A percentile compares a stretch with the other conserved stretches of the same genome.
Evolutionary conservation across 2,797 vertebrate genomes (phyloP).

Genomic region (Hydrolagus colliei): DNA sequence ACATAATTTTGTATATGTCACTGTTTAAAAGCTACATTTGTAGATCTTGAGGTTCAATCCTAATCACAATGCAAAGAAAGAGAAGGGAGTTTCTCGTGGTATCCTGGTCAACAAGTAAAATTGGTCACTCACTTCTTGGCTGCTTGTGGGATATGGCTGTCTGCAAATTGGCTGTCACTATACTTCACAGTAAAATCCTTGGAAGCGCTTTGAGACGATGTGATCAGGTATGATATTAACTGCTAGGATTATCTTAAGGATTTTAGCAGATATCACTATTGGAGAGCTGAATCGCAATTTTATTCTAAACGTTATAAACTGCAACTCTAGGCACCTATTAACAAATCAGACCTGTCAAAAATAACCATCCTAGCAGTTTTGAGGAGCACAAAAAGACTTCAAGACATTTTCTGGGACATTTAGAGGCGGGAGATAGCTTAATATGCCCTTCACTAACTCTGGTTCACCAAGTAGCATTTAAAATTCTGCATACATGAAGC

Average conservation of each 20-base stretch:
- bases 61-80: neutral
- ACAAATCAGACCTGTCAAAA: neutral
- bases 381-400: neutral
- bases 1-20: neutral
- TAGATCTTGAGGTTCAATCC: neutral
- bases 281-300: neutral
- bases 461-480: neutral
- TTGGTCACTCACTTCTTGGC: no score
- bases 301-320: neutral
- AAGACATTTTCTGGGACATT: neutral
- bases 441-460: no score
- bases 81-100: no score
- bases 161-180: no score
- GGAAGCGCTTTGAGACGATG: no score
- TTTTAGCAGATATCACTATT: neutral
- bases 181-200: no score
- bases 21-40: neutral
- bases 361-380: neutral
- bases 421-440: neutral
- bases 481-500: neutral
- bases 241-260: no score
- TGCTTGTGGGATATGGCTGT: no score
- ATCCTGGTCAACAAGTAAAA: no score
- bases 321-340: no score
- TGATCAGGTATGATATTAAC: no score